These are phyloP conservation scores for Stegastes partitus DNA, from an alignment of 2,113 vertebrate species.

Conservation along the genomic window DNA sequence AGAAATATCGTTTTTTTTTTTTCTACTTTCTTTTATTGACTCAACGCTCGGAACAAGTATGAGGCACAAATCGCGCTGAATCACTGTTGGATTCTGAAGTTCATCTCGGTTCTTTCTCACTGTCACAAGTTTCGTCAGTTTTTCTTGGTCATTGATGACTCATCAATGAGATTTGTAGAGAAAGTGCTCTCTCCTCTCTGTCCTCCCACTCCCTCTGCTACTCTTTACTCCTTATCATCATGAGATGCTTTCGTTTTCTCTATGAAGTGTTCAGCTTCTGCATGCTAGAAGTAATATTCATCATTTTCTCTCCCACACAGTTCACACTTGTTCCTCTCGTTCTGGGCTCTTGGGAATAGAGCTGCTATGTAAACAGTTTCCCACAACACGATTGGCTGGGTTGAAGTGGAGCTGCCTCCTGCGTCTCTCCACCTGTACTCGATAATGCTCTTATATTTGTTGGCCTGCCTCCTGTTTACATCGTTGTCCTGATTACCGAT, in stretches of 20 bases:
- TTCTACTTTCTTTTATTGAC: not conserved
- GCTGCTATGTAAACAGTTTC: not conserved
- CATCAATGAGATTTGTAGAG: not conserved
- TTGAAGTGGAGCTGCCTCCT: not conserved
- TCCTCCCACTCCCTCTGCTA: slow-evolving; percentile 20
- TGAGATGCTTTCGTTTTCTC: not conserved
- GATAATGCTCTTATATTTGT: not conserved
- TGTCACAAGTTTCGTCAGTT: not conserved
- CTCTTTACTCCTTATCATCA: not conserved
- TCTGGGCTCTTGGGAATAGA: not conserved
- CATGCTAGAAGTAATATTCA: not conserved
- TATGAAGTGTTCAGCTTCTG: not conserved
- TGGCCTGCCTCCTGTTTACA: too few species aligned
- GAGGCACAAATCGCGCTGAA: not conserved
- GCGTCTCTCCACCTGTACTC: not conserved
- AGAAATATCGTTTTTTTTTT: too few species aligned
- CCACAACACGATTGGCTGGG: not conserved
- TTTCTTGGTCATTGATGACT: not conserved
- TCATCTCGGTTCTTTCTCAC: not conserved
- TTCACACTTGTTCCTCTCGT: not conserved
- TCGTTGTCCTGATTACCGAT: too few species aligned
- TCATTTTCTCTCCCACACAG: not conserved
- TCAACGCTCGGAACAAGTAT: not conserved
- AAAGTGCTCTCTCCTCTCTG: not conserved
- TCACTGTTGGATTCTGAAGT: not conserved